These are phyloP conservation scores for Buceros bicornis DNA, from an alignment of 2,797 vertebrate genomes.

Conservation along the genomic window DNA sequence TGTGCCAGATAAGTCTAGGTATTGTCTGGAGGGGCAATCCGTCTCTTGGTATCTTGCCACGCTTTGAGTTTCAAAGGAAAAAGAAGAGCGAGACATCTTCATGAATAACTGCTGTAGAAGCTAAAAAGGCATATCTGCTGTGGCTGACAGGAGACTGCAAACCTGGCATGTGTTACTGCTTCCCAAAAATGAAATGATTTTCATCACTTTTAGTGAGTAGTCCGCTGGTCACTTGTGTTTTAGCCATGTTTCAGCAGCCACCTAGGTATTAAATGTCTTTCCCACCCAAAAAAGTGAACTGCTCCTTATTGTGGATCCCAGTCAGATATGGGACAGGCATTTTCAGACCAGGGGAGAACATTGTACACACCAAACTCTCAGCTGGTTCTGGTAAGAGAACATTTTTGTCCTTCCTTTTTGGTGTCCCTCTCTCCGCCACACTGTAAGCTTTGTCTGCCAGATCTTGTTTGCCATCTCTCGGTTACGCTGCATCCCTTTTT, in stretches of 20 bases:
- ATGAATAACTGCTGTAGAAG: not conserved
- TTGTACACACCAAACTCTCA: not conserved
- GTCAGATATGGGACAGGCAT: not conserved
- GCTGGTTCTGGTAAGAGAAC: not conserved
- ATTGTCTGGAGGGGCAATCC: not conserved
- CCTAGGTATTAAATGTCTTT: not conserved
- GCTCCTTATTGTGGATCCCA: not conserved
- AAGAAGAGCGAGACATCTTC: not conserved
- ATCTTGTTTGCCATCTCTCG: not conserved
- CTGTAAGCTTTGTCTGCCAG: not conserved
- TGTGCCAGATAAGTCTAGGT: not conserved
- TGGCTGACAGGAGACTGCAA: not conserved
- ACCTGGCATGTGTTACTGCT: not conserved
- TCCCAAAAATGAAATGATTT: not conserved
- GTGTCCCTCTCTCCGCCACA: not conserved
- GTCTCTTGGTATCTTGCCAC: not conserved
- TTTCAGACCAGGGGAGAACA: not conserved
- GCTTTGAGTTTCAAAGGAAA: not conserved
- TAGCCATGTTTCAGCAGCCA: not conserved
- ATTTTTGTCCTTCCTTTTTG: not conserved
- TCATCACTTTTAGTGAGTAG: not conserved
- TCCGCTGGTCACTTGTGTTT: not conserved
- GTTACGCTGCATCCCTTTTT: not conserved
- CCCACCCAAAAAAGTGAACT: not conserved
- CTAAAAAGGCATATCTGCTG: not conserved